Evolutionary conservation across 2,797 vertebrate species (phyloP).

Genomic region (Luscinia megarhynchos): DNA sequence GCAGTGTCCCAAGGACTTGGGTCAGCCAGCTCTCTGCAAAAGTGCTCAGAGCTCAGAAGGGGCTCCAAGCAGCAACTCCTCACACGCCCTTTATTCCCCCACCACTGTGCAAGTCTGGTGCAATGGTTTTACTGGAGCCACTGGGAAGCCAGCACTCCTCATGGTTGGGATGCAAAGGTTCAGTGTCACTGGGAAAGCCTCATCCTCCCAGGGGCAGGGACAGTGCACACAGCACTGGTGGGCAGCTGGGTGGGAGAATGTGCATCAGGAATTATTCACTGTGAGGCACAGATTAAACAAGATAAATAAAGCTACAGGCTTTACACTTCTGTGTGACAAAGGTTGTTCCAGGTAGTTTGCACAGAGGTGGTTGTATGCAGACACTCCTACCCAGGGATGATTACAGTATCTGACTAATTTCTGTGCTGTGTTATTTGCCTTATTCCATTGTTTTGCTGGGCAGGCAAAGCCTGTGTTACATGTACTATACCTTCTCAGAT

Average conservation of each 20-base stretch:
- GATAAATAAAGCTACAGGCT: neutral
- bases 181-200: slow-evolving; percentile 38
- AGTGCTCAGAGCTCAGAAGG: slow-evolving; percentile 12
- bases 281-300: neutral
- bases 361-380: neutral
- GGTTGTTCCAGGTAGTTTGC: slow-evolving; percentile 58
- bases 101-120: neutral
- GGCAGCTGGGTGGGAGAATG: neutral
- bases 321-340: neutral
- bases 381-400: slow-evolving; percentile 4
- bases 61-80: neutral
- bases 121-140: neutral
- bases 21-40: neutral
- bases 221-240: neutral
- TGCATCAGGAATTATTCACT: neutral
- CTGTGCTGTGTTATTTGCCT: neutral
- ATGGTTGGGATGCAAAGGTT: neutral
- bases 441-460: neutral
- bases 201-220: neutral
- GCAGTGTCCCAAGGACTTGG: neutral
- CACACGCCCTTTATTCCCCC: slow-evolving; percentile 30
- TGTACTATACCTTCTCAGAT: neutral
- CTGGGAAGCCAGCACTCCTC: neutral
- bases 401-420: slow-evolving; percentile 49
- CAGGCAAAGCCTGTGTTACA: neutral